Base-by-base conservation (phyloP, 2,113 vertebrate species). In the Onychostruthus taczanowskii region DNA sequence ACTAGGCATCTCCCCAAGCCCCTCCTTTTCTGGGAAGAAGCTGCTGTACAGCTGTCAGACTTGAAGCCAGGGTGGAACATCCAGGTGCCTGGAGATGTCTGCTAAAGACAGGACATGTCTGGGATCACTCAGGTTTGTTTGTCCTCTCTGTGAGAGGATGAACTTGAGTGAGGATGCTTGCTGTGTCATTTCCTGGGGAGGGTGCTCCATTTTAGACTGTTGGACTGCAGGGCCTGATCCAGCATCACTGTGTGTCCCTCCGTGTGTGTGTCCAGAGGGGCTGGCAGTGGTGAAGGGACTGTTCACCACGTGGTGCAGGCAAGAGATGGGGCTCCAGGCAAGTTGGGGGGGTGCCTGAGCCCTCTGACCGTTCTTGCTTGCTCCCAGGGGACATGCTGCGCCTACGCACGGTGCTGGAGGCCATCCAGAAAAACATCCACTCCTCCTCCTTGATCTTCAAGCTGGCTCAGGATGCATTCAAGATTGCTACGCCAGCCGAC, bases 391-490 rank as follows among this genome's bases (percentile, higher is more conserved):
- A 99, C 94, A 99, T 99, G 98, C 97, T 99, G 96, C 98, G 99
- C 91, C 97, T 99, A 80, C 98, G 98, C 91, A 99, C 99, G 0
- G 99, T 99, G 92, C 98, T 99, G 88, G 99, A 99, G 95, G 99
- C 98, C 96, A 99, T 99, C 96, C 99, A 99, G 98, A 99, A 99
- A 93, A 99, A 99, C 97, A 99, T 99, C 96, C 99, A 99, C 97
- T 99, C 99, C 76, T 99, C 99, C 26, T 99, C 99, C 37, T 98
- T 99, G 94, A 99, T 99, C 98, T 99, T 99, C 97, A 99, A 99
- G 96, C 97, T 99, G 97, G 99, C 99, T 72, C 99, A 99, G 95
- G 99, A 99, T 3, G 99, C 99, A 7, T 99, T 99, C 96, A 99
- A 99, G 97, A 99, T 99, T 7, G 99, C 99, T 66, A 99, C 99